Conservation (phyloP, 1,140 invertebrate species). For the Tribolium castaneum region DNA sequence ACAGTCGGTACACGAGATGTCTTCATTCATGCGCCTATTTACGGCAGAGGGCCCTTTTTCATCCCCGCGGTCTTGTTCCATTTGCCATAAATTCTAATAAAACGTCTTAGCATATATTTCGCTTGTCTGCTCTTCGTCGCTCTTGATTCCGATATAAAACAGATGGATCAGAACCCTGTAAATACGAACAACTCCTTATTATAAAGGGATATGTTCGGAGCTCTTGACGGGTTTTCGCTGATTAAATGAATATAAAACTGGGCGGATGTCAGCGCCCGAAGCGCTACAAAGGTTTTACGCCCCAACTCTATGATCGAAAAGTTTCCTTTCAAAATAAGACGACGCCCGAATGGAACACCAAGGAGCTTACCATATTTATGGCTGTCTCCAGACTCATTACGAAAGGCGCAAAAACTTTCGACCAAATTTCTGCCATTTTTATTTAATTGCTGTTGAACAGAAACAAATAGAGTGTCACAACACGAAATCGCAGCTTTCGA, state of each 20-base stretch:
- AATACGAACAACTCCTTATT: constrained; percentile 44
- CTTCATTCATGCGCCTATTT: constrained; percentile 56
- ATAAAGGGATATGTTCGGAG: constrained; percentile 31
- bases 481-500: constrained; percentile 31
- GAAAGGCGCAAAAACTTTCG: no score
- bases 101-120: constrained; percentile 50
- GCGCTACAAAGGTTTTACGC: not conserved
- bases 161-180: constrained; percentile 41
- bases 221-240: constrained; percentile 28
- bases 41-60: constrained; percentile 45
- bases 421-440: no score
- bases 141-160: constrained; percentile 38
- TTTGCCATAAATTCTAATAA: constrained; percentile 59
- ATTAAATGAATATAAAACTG: constrained; percentile 37
- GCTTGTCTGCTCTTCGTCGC: constrained; percentile 7
- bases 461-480: constrained; percentile 37
- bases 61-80: constrained; percentile 47
- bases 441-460: no score
- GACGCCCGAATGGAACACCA: not conserved
- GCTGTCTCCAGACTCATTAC: not conserved
- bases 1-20: constrained; percentile 36
- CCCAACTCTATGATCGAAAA: constrained; percentile 6
- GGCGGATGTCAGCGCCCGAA: not conserved
- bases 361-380: not conserved
- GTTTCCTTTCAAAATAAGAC: not conserved